Evolutionary conservation across 2,888 invertebrate genomes (phyloP), one percentile per base, ranked within the genome.

Genomic region (Drosophila pegasa): DNA sequence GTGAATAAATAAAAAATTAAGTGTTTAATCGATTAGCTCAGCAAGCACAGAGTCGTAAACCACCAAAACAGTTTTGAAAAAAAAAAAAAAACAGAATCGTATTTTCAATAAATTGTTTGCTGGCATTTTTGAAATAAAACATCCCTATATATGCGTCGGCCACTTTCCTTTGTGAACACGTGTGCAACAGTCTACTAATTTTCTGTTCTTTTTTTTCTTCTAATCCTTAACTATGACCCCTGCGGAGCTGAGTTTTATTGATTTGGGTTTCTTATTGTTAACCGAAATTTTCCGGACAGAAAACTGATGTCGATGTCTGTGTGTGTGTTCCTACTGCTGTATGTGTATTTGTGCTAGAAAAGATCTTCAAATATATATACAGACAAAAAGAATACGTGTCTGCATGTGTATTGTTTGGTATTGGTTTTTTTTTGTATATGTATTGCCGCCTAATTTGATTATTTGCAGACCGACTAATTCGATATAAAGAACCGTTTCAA

Each of bases 91-190:
- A 71, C 74, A 69, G 75, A n/a, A n/a, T n/a, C n/a, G n/a, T n/a
- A 71, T 78, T 73, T 65, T 59, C 52, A 67, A 68, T 69, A 64
- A 72, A 80, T 66, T 80, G 64, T 78, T 66, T 66, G 67, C 75
- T 77, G 67, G 55, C 43, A 54, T 60, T 68, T 77, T 74, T 62
- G 33, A 41, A 64, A 60, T 55, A 57, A 70, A 57, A 70, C 45
- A 60, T 51, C 43, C 52, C 65, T 35, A 68, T 47, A 18, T 18
- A 29, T 20, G 29, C 71, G 75, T 75, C 79, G 81, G 80, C 63
- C 80, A 70, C 62, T 78, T 82, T 83, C 47, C 73, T 86, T 88
- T 84, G 88, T 88, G 78, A 88, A 84, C 84, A 84, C 84, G 88
- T 84, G 84, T 88, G 84, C 88, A 52, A 71, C 65, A 75, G 61